These are phyloP conservation scores for Camponotus pennsylvanicus DNA, from an alignment of 1,140 invertebrate genomes.

Conservation along the genomic window DNA sequence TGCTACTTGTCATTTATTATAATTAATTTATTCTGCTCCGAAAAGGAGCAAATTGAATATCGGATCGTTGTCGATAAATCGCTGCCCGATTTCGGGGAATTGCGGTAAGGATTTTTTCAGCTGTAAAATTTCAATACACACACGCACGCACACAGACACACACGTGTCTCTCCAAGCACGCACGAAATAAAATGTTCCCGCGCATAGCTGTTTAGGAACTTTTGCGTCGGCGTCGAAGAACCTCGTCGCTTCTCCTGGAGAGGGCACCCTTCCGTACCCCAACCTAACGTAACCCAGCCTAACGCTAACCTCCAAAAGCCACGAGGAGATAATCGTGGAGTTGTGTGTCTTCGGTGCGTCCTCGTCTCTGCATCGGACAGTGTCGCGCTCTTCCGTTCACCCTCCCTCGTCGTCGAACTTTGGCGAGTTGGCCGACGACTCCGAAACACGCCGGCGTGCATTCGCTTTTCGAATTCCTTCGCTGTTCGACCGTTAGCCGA, in stretches of 20 bases:
- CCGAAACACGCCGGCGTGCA: not conserved
- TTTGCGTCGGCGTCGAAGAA: not conserved
- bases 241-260: constrained; percentile 1
- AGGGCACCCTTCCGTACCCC: not conserved
- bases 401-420: too few species aligned
- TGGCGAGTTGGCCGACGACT: not conserved
- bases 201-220: not conserved
- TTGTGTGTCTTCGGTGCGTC: too few species aligned
- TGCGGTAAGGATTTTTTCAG: too few species aligned
- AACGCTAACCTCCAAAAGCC: constrained; percentile 24
- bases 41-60: too few species aligned
- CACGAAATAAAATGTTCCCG: not conserved
- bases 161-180: not conserved
- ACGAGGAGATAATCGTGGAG: constrained; percentile 11
- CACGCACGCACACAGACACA: not conserved
- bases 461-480: not conserved
- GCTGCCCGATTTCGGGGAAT: too few species aligned
- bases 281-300: constrained; percentile 17
- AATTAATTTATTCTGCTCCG: too few species aligned
- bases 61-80: too few species aligned
- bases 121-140: not conserved
- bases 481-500: not conserved
- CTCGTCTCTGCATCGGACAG: too few species aligned
- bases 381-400: too few species aligned
- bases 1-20: too few species aligned